These are phyloP conservation scores for Andrena hattorfiana DNA, from an alignment of 2,888 invertebrate species.

Conservation along the genomic window DNA sequence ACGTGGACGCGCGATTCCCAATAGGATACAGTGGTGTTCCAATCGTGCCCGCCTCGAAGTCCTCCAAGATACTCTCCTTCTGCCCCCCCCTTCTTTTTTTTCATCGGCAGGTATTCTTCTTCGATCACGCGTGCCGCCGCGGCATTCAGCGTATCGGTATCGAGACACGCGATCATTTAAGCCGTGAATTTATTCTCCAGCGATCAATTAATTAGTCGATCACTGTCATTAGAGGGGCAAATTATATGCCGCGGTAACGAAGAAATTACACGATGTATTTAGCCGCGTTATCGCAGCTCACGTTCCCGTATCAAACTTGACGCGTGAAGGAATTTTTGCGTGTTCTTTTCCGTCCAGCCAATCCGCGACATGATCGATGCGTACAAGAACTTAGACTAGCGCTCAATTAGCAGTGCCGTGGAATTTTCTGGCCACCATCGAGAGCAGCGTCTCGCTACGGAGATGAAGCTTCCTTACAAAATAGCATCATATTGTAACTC, in stretches of 20 bases:
- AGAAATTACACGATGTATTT: constrained; percentile 37
- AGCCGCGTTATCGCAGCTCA: constrained; percentile 7
- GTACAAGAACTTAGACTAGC: constrained; percentile 3
- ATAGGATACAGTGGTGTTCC: constrained; percentile 41
- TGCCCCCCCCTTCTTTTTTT: not conserved
- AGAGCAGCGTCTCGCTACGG: not conserved
- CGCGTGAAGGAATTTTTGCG: constrained; percentile 18
- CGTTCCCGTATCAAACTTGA: not conserved
- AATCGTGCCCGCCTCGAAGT: constrained; percentile 33
- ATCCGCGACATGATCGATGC: constrained; percentile 18
- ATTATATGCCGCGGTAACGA: constrained; percentile 38
- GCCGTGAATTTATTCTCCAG: constrained; percentile 33
- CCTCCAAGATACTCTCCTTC: constrained; percentile 22
- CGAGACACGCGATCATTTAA: constrained; percentile 36
- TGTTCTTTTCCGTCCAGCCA: not conserved
- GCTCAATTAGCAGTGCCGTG: not conserved
- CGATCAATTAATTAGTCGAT: constrained; percentile 50
- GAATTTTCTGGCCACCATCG: not conserved
- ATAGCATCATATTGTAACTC: not conserved
- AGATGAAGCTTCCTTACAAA: not conserved
- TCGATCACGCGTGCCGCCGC: not conserved
- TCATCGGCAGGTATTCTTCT: constrained; percentile 7
- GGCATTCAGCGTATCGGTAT: constrained; percentile 14
- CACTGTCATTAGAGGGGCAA: constrained; percentile 45
- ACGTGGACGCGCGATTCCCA: constrained; percentile 32